These are phyloP conservation scores for Nomada goodeniana DNA, from an alignment of 2,888 invertebrate species.

Conservation along the genomic window DNA sequence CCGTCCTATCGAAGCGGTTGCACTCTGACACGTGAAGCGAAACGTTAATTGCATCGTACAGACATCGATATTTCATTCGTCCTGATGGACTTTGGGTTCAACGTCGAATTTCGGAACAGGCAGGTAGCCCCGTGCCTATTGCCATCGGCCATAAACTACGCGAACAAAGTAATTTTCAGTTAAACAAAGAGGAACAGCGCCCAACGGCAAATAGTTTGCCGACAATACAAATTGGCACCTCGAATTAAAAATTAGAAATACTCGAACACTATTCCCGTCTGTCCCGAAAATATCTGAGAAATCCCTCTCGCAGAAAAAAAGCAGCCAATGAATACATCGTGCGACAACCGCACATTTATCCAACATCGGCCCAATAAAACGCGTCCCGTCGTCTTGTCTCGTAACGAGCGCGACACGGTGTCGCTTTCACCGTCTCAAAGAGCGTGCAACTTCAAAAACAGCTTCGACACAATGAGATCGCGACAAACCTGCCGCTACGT, in stretches of 20 bases:
- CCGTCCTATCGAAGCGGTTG: neutral
- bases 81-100: neutral
- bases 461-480: neutral
- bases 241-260: neutral
- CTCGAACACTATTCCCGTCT: too few relatives aligned
- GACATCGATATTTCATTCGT: neutral
- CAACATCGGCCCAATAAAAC: neutral
- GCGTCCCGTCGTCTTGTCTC: neutral
- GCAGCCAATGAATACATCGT: neutral
- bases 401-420: neutral
- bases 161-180: too few relatives aligned
- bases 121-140: too few relatives aligned
- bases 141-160: too few relatives aligned
- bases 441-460: neutral
- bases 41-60: neutral
- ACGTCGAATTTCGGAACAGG: neutral
- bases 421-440: constrained; percentile 8
- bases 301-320: neutral
- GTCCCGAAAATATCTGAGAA: too few relatives aligned
- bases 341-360: neutral
- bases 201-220: too few relatives aligned
- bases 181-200: too few relatives aligned
- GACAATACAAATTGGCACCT: neutral
- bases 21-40: neutral
- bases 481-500: neutral